Conservation (phyloP, 2,888 invertebrate genomes). For the Stenodera caucasica region DNA sequence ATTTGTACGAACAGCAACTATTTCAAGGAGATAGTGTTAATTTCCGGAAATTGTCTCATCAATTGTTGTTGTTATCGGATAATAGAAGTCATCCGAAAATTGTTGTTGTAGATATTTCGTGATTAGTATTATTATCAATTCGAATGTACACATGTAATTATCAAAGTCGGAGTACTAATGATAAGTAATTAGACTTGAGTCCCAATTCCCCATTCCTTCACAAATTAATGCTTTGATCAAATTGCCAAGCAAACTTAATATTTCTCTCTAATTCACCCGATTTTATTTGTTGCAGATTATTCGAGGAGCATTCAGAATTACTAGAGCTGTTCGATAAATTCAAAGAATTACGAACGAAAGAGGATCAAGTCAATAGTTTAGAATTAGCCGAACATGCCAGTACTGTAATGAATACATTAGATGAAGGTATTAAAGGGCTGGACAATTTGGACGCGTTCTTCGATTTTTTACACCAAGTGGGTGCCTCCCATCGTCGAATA, state of each 20-base stretch:
- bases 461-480: constrained; percentile 79
- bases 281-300: constrained; percentile 70
- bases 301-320: constrained; percentile 82
- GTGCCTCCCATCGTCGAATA: constrained; percentile 80
- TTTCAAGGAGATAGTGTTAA: too few species aligned
- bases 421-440: constrained; percentile 84
- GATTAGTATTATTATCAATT: not conserved
- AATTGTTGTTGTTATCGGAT: too few species aligned
- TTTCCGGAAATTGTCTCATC: too few species aligned
- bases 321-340: constrained; percentile 81
- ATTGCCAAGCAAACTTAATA: not conserved
- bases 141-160: not conserved
- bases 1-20: too few species aligned
- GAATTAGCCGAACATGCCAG: constrained; percentile 85
- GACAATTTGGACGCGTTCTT: constrained; percentile 86
- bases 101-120: too few species aligned
- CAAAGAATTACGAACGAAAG: constrained; percentile 74
- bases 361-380: constrained; percentile 78
- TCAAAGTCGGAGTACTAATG: not conserved
- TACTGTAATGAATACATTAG: constrained; percentile 86
- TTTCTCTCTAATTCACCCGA: not conserved
- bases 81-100: too few species aligned
- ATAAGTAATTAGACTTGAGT: not conserved
- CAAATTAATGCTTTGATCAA: not conserved
- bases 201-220: not conserved